These are phyloP conservation scores for Tachystola acroxantha DNA, from an alignment of 2,888 invertebrate species.

Conservation along the genomic window DNA sequence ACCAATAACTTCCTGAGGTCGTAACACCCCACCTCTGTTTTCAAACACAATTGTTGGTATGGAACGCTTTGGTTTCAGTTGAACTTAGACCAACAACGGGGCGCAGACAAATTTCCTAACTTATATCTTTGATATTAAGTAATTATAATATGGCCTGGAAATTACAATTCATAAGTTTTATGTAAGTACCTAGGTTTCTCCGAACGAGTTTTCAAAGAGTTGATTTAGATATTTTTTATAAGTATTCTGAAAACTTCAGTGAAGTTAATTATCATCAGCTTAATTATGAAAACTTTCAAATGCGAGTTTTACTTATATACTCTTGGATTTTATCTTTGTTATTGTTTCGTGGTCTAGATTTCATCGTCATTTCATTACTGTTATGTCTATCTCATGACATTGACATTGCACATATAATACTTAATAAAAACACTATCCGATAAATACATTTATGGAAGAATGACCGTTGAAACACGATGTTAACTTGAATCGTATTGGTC, in stretches of 20 bases:
- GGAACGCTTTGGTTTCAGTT: slow-evolving; percentile 13
- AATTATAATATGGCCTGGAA: no score
- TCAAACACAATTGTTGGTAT: slow-evolving; percentile 38
- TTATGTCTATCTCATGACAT: no score
- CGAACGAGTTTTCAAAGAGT: slow-evolving; percentile 2
- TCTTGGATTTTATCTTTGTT: no score
- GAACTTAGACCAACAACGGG: no score
- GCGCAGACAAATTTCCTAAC: no score
- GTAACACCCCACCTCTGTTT: slow-evolving; percentile 43
- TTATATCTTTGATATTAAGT: no score
- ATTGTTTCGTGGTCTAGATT: no score
- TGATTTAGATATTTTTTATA: slow-evolving; percentile 1
- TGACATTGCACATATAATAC: no score
- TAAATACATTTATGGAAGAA: not conserved
- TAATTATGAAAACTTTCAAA: slow-evolving; percentile 21
- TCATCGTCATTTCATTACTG: no score
- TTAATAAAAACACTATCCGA: no score
- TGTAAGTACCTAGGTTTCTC: not conserved
- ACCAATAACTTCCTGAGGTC: slow-evolving; percentile 58
- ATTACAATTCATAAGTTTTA: no score
- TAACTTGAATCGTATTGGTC: slow-evolving; percentile 1
- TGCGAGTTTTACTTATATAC: no score
- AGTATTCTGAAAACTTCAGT: slow-evolving; percentile 25
- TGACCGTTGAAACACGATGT: not conserved
- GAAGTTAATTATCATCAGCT: slow-evolving; percentile 41